Conservation (phyloP, 2,113 vertebrate genomes). For the Apteryx mantelli region DNA sequence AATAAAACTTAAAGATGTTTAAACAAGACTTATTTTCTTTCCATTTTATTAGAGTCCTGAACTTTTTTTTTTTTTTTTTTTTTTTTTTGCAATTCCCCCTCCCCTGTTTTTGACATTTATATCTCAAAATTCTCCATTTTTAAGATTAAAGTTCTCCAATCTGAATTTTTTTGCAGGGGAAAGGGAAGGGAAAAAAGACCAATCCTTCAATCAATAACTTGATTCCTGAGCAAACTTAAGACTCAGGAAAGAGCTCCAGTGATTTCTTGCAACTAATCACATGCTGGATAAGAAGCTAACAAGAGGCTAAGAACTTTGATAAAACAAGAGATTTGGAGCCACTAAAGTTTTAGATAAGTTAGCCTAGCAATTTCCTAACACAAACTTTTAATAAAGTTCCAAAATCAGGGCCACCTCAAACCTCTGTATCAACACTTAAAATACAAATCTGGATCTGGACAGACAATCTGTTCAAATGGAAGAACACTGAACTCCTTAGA, state of each 20-base stretch:
- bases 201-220: background rate
- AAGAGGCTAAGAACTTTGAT: background rate
- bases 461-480: background rate
- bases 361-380: background rate
- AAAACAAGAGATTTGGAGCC: background rate
- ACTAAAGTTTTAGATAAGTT: background rate
- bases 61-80: background rate
- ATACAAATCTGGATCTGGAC: fast-evolving
- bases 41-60: background rate
- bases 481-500: background rate
- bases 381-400: background rate
- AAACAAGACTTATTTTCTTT: background rate
- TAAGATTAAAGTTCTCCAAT: too few species aligned
- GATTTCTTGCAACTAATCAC: background rate
- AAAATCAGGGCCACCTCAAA: background rate
- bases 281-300: background rate
- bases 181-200: background rate
- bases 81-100: background rate
- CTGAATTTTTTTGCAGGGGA: background rate
- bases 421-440: background rate
- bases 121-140: too few species aligned
- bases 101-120: too few species aligned
- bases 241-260: background rate
- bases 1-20: background rate
- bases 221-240: background rate